Evolutionary conservation across 1,140 invertebrate genomes (phyloP).

Genomic region (Grapholita molesta): DNA sequence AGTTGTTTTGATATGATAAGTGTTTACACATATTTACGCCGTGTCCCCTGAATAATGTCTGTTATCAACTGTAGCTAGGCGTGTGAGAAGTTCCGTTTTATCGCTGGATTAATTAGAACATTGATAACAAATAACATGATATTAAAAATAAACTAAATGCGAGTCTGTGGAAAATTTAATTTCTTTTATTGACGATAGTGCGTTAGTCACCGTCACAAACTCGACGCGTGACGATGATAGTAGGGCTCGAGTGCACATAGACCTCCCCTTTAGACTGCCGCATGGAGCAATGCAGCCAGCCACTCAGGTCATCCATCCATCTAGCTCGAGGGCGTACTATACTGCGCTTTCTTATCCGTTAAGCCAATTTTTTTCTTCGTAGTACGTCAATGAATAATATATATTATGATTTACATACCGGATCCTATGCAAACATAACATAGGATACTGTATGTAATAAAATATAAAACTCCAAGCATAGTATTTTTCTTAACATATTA

Average conservation of each 20-base stretch:
- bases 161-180: slow-evolving; percentile 6
- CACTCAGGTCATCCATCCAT: too few species aligned
- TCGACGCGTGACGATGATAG: not conserved
- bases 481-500: not conserved
- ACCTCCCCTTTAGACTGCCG: not conserved
- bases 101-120: slow-evolving; percentile 13
- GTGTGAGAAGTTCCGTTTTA: slow-evolving; percentile 22
- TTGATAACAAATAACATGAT: not conserved
- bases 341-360: too few species aligned
- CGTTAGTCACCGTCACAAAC: not conserved
- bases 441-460: too few species aligned
- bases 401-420: too few species aligned
- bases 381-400: too few species aligned
- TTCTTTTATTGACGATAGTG: not conserved
- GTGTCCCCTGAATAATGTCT: slow-evolving; percentile 39
- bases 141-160: slow-evolving; percentile 5
- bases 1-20: not conserved
- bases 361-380: too few species aligned
- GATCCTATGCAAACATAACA: too few species aligned
- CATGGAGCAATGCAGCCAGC: too few species aligned
- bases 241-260: not conserved
- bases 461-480: too few species aligned
- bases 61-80: slow-evolving; percentile 55
- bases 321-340: too few species aligned
- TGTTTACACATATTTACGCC: slow-evolving; percentile 50